Base-by-base conservation (phyloP, 2,113 vertebrate species). In the Anas platyrhynchos region DNA sequence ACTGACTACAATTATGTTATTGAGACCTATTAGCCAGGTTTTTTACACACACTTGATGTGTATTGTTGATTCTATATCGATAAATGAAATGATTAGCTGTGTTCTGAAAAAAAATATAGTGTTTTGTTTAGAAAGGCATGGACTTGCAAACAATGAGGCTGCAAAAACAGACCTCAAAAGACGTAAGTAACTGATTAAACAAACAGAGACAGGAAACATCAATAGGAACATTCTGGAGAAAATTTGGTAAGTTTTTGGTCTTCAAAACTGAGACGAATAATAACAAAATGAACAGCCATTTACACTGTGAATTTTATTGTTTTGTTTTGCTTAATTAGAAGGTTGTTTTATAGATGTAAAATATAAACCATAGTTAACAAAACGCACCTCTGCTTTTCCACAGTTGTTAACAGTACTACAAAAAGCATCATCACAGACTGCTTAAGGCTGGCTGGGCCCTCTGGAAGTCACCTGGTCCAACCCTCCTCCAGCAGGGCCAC, bases 131-230 rank as follows among this genome's bases (percentile, higher is more conserved):
- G 61, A 93, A 88, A 91, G 66, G 46, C 41, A 32, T 3, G 74
- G 88, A 91, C 83, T 58, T 91, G 27, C 34, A 65, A 93, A 95
- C 80, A 89, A 86, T 69, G 43, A 62, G 11, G 16, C 22, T 34
- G 80, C 50, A 85, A 62, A 92, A 96, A 90, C 8, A 81, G 44
- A 44, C 46, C 72, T 87, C 85, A 91, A 92, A 59, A 72, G 67
- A 79, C 54, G 61, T 55, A 95, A 94, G 80, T 46, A 79, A 83
- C 66, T 21, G 31, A 89, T 43, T 88, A 26, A 84, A 83, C 56
- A 25, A 55, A 83, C 1, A 14, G 74, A 96, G 74, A 96, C 80
- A 96, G 86, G 81, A 93, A 98, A 89, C 91, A 91, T 36, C 66
- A 54, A 83, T 67, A 56, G 95, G 65, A 89, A 88, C 80, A 48